Base-by-base conservation (phyloP, 2,113 vertebrate species). In the Excalfactoria chinensis region DNA sequence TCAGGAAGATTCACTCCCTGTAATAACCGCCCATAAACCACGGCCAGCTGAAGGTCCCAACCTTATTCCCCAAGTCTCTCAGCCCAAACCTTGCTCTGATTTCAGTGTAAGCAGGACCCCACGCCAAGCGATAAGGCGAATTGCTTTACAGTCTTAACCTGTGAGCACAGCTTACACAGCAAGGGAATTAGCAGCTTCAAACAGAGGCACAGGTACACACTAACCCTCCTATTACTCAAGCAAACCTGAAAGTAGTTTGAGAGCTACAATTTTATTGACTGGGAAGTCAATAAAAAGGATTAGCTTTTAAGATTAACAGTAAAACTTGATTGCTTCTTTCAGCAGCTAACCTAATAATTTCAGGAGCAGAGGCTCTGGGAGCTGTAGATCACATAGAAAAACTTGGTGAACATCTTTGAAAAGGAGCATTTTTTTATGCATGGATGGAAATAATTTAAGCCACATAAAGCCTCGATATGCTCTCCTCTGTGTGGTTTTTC, bases 281-380 rank as follows among this genome's bases (percentile, higher is more conserved):
- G 91, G 93, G 77, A 94, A 96, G 86, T 95, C 96, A 96, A 96
- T 96, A 95, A 90, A 90, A 95, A 86, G 85, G 80, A 90, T 83
- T 94, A 95, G 77, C 59, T 84, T 85, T 89, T 93, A 85, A 90
- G 83, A 82, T 78, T 86, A 94, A 93, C 79, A 96, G 77, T 93
- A 96, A 96, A 96, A 96, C 64, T 96, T 97, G 90, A 96, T 97
- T 96, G 96, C 81, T 94, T 88, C 91, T 96, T 97, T 97, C 93
- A 92, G 95, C 95, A 85, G 89, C 88, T 96, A 91, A 89, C 92
- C 97, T 94, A 97, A 84, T 93, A 97, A 95, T 97, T 85, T 95
- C 96, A 96, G 95, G 82, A 95, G 78, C 88, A 93, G 94, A 90
- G 85, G 76, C 66, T 72, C 79, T 71, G 49, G 43, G 72, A 95